Evolutionary conservation across 2,888 invertebrate genomes (phyloP), one percentile per base, ranked within the genome.

Genomic region (Drosophila fungiperda): DNA sequence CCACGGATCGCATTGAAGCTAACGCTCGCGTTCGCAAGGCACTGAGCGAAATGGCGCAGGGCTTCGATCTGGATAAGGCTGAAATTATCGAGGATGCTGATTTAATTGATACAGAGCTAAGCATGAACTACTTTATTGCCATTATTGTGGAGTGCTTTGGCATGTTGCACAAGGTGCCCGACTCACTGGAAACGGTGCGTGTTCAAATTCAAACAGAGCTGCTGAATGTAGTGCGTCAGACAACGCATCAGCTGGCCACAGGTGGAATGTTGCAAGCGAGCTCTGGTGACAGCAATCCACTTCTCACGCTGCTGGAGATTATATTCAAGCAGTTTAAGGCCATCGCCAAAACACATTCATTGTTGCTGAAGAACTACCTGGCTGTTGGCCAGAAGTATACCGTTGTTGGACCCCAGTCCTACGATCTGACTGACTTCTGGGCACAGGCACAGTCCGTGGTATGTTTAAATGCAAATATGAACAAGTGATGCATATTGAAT

Each of bases 371-470:
- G 88, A 95, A 94, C 82, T 96, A 94, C 89, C 94, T 94, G 75
- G 94, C 95, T 84, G 95, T 95, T 53, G 94, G 94, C n/a, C 94
- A 94, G 77, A 94, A 94, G 61, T 94, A 95, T 89, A 91, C 96
- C 53, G 90, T 93, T 6, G 90, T 90, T 3, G 91, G 91, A 15
- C 91, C 92, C 0, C 89, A 88, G 38, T 87, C 91, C 5, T 97
- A 97, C 91, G 95, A 95, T 88, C 95, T 96, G 91, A 94, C 96
- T 45, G 97, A 97, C 91, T 97, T 97, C 80, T 98, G 98, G 98
- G 95, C 96, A 49, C 96, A 97, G 86, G 97, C 98, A 42, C 98
- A 98, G 92, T 96, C 96, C 91, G 97, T 97, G 88, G 97, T 98
- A 93, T 94, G 95, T 94, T 9, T 26, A 36, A 17, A 1, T 2